These are phyloP conservation scores for Taenaris catops DNA, from an alignment of 2,888 invertebrate species.

Conservation along the genomic window DNA sequence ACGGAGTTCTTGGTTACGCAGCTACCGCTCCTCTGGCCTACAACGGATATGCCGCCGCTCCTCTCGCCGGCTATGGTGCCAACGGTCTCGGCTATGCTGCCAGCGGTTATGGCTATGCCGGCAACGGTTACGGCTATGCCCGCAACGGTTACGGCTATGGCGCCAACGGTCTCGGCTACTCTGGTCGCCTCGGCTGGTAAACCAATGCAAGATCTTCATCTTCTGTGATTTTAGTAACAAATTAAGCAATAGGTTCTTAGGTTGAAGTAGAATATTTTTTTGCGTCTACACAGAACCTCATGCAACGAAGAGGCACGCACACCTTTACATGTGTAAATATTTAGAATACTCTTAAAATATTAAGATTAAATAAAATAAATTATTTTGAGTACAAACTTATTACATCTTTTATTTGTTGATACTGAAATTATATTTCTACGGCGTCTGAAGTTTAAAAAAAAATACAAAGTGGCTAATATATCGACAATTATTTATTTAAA, in stretches of 20 bases:
- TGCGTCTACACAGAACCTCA: slow-evolving; percentile 11
- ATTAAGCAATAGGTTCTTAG: slow-evolving; percentile 4
- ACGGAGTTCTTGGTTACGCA: too few species aligned
- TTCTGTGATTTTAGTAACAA: slow-evolving; percentile 17
- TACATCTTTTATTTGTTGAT: too few species aligned
- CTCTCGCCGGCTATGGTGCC: slow-evolving; percentile 28
- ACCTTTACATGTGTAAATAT: slow-evolving; percentile 18
- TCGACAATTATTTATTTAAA: too few species aligned
- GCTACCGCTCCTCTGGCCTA: slow-evolving; percentile 9
- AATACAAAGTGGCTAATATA: too few species aligned
- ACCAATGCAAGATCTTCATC: neutral
- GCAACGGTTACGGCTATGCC: slow-evolving; percentile 5
- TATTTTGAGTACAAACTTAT: too few species aligned
- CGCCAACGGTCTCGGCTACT: slow-evolving; percentile 11
- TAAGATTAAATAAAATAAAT: too few species aligned
- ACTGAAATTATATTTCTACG: too few species aligned
- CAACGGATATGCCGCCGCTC: slow-evolving; percentile 26
- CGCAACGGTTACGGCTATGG: slow-evolving; percentile 1
- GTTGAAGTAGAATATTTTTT: slow-evolving; percentile 4
- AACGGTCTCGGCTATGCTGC: slow-evolving; percentile 21
- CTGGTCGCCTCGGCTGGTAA: slow-evolving; percentile 23
- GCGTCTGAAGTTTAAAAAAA: too few species aligned
- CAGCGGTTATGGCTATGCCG: slow-evolving; percentile 1
- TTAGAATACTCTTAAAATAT: slow-evolving; percentile 11
- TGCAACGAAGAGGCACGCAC: slow-evolving; percentile 15